Evolutionary conservation across 2,888 invertebrate species (phyloP).

Genomic region (Xestia c-nigrum): DNA sequence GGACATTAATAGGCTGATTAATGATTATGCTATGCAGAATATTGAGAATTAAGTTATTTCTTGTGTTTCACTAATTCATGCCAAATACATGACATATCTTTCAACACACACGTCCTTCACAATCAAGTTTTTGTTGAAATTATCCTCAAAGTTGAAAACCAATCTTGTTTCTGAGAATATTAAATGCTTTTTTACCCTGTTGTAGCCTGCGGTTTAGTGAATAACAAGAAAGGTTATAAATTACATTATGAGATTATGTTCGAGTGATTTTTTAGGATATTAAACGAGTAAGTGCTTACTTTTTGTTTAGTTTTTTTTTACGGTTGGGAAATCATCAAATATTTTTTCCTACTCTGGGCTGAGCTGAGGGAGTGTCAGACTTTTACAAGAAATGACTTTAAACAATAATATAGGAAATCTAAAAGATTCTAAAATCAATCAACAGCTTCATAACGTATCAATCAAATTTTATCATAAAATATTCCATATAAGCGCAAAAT

Average conservation of each 20-base stretch:
- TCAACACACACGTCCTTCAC: slow-evolving; percentile 26
- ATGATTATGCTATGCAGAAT: not conserved
- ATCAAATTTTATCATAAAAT: not conserved
- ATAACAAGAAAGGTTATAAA: not conserved
- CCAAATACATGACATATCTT: slow-evolving; percentile 11
- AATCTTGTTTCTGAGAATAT: slow-evolving; percentile 30
- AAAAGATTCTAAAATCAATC: not conserved
- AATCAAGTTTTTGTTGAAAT: slow-evolving; percentile 7
- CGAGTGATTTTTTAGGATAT: not conserved
- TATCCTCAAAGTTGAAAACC: slow-evolving; percentile 34
- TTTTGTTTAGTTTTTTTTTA: no score
- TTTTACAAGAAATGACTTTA: no score
- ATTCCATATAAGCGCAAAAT: slow-evolving; percentile 3
- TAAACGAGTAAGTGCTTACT: not conserved
- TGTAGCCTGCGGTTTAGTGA: not conserved
- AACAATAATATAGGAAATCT: no score
- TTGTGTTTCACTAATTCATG: slow-evolving; percentile 11
- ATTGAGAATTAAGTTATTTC: not conserved
- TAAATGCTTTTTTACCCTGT: not conserved
- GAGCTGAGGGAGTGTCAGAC: no score
- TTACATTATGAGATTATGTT: not conserved
- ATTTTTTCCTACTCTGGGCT: no score
- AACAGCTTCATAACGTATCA: not conserved
- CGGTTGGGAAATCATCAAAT: no score
- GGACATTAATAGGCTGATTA: no score